These are phyloP conservation scores for Oxyura jamaicensis DNA, from an alignment of 2,113 vertebrate genomes.

Conservation along the genomic window DNA sequence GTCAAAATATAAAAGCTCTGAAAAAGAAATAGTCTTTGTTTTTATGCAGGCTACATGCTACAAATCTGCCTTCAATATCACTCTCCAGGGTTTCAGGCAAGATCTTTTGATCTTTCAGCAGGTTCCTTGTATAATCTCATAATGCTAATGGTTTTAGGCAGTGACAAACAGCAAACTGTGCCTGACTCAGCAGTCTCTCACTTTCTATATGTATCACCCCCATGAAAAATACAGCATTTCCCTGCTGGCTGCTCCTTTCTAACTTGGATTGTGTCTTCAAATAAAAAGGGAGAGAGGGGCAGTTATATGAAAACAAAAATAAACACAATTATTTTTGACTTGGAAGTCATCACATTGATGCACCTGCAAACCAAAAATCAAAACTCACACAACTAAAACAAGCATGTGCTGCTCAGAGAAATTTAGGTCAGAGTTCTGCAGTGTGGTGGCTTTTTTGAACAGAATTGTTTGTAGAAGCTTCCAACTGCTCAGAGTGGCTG, in stretches of 20 bases:
- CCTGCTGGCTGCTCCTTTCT: neutral
- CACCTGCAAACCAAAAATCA: neutral
- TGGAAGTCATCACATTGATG: neutral
- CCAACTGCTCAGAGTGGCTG: neutral
- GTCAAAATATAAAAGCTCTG: neutral
- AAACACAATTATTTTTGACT: neutral
- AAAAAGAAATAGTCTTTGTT: neutral
- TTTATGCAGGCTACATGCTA: neutral
- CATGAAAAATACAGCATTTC: constrained; percentile 3
- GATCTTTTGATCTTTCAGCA: constrained; percentile 36
- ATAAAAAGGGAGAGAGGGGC: neutral
- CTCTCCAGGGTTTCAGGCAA: neutral
- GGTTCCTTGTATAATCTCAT: constrained; percentile 25
- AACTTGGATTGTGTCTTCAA: neutral
- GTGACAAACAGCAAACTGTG: neutral
- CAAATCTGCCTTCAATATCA: neutral
- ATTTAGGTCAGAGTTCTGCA: neutral
- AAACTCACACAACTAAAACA: neutral
- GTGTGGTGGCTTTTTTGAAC: neutral
- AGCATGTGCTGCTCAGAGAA: fast-evolving
- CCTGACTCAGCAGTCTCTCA: constrained; percentile 44
- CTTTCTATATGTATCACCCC: neutral
- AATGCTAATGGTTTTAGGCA: constrained; percentile 32
- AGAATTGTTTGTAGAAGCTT: neutral
- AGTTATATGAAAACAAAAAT: neutral